Evolutionary conservation across 2,113 vertebrate species (phyloP).

Genomic region (Tychaedon coryphoeus): DNA sequence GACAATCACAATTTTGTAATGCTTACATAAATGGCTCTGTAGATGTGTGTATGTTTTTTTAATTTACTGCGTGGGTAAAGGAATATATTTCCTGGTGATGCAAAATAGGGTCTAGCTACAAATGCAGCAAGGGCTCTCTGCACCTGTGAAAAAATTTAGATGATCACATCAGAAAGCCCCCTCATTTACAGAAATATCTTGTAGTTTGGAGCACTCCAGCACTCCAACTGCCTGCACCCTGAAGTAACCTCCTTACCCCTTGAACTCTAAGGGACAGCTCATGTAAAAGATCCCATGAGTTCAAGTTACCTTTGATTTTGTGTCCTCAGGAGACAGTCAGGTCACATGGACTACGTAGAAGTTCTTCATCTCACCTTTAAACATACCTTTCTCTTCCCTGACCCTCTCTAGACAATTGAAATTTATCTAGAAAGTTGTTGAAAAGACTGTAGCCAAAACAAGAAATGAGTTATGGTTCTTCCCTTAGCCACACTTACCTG

Average conservation of each 20-base stretch:
- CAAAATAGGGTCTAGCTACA: not conserved
- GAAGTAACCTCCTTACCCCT: not conserved
- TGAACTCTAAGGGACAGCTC: not conserved
- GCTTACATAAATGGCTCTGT: conserved; percentile 41
- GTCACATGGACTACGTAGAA: not conserved
- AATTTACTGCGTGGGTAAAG: conserved; percentile 15
- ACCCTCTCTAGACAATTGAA: not conserved
- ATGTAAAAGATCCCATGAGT: not conserved
- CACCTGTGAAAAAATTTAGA: not conserved
- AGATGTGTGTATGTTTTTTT: not conserved
- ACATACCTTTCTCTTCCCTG: rapidly evolving
- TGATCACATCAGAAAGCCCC: not conserved
- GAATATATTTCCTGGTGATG: not conserved
- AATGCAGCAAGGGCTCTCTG: not conserved
- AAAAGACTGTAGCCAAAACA: not conserved
- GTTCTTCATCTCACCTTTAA: not conserved
- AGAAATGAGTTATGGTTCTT: not conserved
- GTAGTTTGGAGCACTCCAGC: not conserved
- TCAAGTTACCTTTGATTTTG: not conserved
- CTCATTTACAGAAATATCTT: not conserved
- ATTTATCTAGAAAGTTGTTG: not conserved
- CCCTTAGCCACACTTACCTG: not conserved
- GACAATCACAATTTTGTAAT: conserved; percentile 37
- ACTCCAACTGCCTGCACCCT: not conserved
- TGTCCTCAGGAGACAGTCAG: not conserved